Evolutionary conservation across 2,888 invertebrate genomes (phyloP).

Genomic region (Dyspetes luteomarginatus): DNA sequence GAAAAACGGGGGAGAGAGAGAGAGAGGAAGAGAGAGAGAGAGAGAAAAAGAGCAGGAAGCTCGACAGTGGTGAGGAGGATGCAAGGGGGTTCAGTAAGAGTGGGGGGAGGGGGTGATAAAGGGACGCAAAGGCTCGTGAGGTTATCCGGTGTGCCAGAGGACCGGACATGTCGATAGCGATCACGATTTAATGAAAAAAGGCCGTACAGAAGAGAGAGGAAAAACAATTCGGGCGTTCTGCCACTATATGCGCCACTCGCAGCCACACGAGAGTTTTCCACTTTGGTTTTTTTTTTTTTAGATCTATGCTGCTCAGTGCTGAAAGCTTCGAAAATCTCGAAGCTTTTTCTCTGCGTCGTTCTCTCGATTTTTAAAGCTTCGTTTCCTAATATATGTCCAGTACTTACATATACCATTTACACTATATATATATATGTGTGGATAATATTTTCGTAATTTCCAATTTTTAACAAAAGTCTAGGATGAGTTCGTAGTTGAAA

Average conservation of each 20-base stretch:
- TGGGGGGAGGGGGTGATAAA: background rate
- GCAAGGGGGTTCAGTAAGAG: background rate
- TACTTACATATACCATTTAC: background rate
- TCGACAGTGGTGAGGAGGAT: background rate
- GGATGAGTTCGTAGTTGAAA: too few relatives aligned
- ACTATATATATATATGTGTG: too few relatives aligned
- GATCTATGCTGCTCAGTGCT: constrained; percentile 4
- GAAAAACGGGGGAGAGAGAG: background rate
- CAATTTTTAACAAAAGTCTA: constrained; percentile 45
- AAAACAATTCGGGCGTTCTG: constrained; percentile 71
- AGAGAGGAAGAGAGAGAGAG: background rate
- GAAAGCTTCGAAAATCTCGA: constrained; percentile 29
- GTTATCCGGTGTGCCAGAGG: constrained; percentile 46
- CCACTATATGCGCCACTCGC: constrained; percentile 31
- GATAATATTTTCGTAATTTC: constrained; percentile 3
- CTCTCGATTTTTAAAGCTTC: background rate
- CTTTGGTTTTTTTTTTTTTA: background rate
- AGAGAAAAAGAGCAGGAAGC: background rate
- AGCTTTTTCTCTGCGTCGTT: constrained; percentile 8
- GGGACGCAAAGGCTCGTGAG: constrained; percentile 4
- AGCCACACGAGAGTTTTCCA: background rate
- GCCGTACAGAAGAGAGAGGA: constrained; percentile 50
- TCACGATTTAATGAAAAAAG: constrained; percentile 79
- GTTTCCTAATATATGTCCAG: background rate
- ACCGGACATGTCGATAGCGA: constrained; percentile 74